Percentiles rank a stretch among this genome's conserved stretches.
These are phyloP conservation scores for Sarcophaga variegata DNA, from an alignment of 2,888 invertebrate species.

Conservation along the genomic window DNA sequence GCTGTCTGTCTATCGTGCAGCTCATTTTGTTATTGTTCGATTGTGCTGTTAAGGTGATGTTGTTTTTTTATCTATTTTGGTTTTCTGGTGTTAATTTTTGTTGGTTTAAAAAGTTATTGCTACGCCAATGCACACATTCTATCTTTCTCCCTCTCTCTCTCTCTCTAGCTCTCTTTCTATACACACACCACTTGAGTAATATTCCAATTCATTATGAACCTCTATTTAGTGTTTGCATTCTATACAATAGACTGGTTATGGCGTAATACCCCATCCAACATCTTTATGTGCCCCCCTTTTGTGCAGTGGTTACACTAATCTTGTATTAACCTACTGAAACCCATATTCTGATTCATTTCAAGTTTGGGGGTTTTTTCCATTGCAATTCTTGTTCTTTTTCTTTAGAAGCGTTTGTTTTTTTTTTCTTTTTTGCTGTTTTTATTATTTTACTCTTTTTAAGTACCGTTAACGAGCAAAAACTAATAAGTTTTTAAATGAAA, in stretches of 20 bases:
- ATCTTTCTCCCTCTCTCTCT: too few species aligned
- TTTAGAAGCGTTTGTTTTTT: not conserved
- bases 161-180: not conserved
- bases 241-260: not conserved
- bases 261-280: not conserved
- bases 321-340: constrained; percentile 57
- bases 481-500: constrained; percentile 79
- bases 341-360: constrained; percentile 46
- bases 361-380: not conserved
- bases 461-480: constrained; percentile 81
- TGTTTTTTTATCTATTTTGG: constrained; percentile 68
- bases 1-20: constrained; percentile 64
- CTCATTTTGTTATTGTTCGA: constrained; percentile 64
- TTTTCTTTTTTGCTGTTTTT: constrained; percentile 55
- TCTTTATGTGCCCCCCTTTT: not conserved
- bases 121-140: constrained; percentile 54
- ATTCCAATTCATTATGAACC: constrained; percentile 59
- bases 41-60: constrained; percentile 34
- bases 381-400: not conserved
- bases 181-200: constrained; percentile 24
- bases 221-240: constrained; percentile 47
- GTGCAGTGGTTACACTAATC: constrained; percentile 58
- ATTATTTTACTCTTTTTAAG: constrained; percentile 59
- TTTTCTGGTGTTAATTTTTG: constrained; percentile 79
- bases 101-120: constrained; percentile 78